Evolutionary conservation across 2,888 invertebrate species (phyloP).

Genomic region (Athalia circularis): DNA sequence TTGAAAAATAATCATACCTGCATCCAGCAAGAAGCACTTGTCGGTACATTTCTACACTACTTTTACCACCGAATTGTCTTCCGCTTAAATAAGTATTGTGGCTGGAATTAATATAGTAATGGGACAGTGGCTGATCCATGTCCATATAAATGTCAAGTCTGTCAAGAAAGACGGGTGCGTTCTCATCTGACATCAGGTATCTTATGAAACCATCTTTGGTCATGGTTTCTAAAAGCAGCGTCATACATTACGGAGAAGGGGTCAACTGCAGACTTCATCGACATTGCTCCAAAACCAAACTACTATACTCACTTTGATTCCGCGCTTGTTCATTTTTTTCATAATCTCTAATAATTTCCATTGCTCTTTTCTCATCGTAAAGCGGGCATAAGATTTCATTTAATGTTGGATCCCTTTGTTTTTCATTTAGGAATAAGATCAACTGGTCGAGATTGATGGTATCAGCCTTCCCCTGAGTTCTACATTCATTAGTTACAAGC

Average conservation of each 20-base stretch:
- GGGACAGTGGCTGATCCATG: conserved; percentile 98
- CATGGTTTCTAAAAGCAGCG: conserved; percentile 80
- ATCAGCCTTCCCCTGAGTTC: conserved; percentile 93
- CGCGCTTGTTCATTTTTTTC: conserved; percentile 89
- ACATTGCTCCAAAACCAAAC: neutral
- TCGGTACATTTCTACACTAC: conserved; percentile 99
- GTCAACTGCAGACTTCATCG: neutral
- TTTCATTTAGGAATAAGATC: conserved; percentile 95
- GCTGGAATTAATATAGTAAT: conserved; percentile 99
- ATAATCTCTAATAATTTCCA: conserved; percentile 95
- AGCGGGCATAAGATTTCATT: conserved; percentile 99
- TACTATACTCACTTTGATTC: conserved; percentile 79
- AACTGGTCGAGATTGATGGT: conserved; percentile 91
- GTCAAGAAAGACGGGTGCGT: conserved; percentile 99
- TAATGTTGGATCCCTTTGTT: conserved; percentile 97
- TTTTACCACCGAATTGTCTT: conserved; percentile 98
- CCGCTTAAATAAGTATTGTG: conserved; percentile 97
- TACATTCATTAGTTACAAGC: conserved; percentile 71
- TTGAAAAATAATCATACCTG: conserved; percentile 78
- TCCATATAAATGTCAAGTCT: conserved; percentile 98
- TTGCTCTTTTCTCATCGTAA: conserved; percentile 94
- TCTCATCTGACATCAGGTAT: conserved; percentile 99
- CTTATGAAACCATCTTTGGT: conserved; percentile 97
- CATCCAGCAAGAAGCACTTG: conserved; percentile 98
- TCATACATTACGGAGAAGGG: neutral